phyloP scores from a whole-genome alignment of 2,888 invertebrate genomes.

The Cacoxenus indagator region DNA sequence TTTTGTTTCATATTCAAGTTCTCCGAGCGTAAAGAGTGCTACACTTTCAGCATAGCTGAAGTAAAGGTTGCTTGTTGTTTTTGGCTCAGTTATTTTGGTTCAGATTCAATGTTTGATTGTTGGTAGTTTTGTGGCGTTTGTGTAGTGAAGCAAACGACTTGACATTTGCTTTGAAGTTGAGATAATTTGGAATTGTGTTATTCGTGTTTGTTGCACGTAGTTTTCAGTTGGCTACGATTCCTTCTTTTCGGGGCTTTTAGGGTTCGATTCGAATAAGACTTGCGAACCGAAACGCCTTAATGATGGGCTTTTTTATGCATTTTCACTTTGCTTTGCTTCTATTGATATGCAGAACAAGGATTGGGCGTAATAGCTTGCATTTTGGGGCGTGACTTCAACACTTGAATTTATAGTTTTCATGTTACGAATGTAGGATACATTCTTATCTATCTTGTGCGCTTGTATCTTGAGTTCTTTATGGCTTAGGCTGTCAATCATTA shows the following conservation, averaged over 20 bases:
- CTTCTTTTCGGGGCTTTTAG: too few species aligned
- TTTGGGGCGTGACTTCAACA: not conserved
- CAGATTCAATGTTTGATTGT: too few species aligned
- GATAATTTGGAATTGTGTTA: slow-evolving; percentile 54
- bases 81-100: too few species aligned
- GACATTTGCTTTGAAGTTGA: slow-evolving; percentile 52
- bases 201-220: slow-evolving; percentile 5
- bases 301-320: slow-evolving; percentile 49
- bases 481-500: too few species aligned
- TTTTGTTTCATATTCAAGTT: too few species aligned
- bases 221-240: too few species aligned
- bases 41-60: too few species aligned
- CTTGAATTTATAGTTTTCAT: not conserved
- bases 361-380: not conserved
- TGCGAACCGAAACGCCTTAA: slow-evolving; percentile 44
- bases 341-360: too few species aligned
- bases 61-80: too few species aligned
- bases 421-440: too few species aligned
- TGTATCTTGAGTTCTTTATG: not conserved
- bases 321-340: slow-evolving; percentile 10
- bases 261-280: too few species aligned
- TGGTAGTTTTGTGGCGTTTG: slow-evolving; percentile 36
- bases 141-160: slow-evolving; percentile 49
- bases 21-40: too few species aligned
- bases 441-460: not conserved